phyloP scores from a whole-genome alignment of 2,113 vertebrate species.

The Phrynocephalus versicolor region DNA sequence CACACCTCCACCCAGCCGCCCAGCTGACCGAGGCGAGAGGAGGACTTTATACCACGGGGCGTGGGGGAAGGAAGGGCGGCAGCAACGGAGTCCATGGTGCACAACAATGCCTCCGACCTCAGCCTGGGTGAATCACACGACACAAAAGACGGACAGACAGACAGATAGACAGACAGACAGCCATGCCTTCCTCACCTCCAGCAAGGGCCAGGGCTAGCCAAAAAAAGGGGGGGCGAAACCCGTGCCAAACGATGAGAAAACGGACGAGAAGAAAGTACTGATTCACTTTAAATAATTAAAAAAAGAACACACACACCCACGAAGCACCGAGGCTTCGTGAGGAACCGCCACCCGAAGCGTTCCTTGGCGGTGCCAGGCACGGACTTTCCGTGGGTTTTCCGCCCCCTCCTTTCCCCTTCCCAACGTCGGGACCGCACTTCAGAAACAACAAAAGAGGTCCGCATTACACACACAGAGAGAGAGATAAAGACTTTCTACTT shows the following conservation, averaged over 20 bases:
- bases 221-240: no score
- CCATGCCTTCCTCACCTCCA: background rate
- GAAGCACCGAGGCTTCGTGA: background rate
- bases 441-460: no score
- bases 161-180: background rate
- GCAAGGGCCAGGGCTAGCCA: background rate
- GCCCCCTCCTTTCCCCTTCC: no score
- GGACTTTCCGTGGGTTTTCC: no score
- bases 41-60: background rate
- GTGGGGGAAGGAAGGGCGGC: background rate
- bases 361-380: background rate
- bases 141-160: background rate
- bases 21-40: background rate
- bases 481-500: background rate
- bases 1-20: background rate
- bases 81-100: background rate
- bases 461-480: no score
- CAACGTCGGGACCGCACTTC: no score
- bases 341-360: background rate
- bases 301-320: no score
- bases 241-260: background rate
- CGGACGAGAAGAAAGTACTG: background rate
- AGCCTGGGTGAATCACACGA: slow-evolving; percentile 14
- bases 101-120: slow-evolving; percentile 14
- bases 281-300: no score